Base-by-base conservation (phyloP, 2,797 vertebrate species). In the Monodelphis domestica region DNA sequence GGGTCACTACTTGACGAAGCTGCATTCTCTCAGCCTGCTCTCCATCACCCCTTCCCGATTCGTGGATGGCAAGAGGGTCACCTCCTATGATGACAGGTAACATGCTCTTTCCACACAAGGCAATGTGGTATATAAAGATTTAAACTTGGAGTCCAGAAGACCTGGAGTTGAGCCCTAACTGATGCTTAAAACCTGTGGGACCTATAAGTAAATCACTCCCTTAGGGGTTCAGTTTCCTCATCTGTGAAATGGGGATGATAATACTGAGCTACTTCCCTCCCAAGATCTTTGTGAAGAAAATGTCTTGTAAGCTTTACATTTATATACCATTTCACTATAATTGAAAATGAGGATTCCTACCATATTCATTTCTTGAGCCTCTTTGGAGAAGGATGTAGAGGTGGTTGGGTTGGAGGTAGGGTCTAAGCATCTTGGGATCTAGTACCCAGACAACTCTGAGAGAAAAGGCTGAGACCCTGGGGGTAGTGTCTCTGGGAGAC, bases 11-110 rank as follows among this genome's bases (percentile, higher is more conserved):
- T 97, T 99, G 97, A 97, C 87, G 0, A 97, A 99, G 97, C 98
- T 99, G 7, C 98, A 98, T 91, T 97, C 98, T 1, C 97, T 99
- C 88, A 99, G 99, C 78, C 98, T 99, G 91, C 97, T 99, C 38
- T 98, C 99, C 1, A 99, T 98, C 96, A 99, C 99, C 0, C 99
- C 99, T 0, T 99, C 99, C 87, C 98, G 99, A 94, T 99, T 99
- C 26, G 98, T 99, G 38, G 97, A 98, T 0, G 99, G 99, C 95
- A 99, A 98, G 98, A 99, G 98, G 96, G 99, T 99, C 95, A 98
- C 97, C 97, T 98, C 99, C 0, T 99, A 99, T 0, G 99, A 99
- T n/a, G 99, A 99, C 98, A 99, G 99, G 99, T 99, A 12, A 84
- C 38, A 50, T 3, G 24, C 45, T 45, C 70, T 84, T 78, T 84